These are phyloP conservation scores for Adrianichthys oophorus DNA, from an alignment of 2,797 vertebrate genomes.

Conservation along the genomic window DNA sequence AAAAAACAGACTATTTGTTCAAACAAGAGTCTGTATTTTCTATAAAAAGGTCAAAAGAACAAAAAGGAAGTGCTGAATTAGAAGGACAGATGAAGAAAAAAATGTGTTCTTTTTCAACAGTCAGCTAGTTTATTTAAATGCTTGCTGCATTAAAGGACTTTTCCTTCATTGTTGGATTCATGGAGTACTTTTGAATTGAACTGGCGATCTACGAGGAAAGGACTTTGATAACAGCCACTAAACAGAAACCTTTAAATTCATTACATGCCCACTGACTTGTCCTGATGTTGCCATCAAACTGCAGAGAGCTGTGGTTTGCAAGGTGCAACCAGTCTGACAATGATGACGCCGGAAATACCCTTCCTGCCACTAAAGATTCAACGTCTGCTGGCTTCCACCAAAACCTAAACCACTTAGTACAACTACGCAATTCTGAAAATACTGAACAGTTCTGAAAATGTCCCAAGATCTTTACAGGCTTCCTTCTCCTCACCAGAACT, in stretches of 20 bases:
- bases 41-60: neutral
- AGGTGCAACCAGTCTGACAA: constrained; percentile 16
- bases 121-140: neutral
- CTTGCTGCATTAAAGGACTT: no score
- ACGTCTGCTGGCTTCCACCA: constrained; percentile 29
- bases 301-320: constrained; percentile 22
- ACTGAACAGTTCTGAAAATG: no score
- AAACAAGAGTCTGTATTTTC: no score
- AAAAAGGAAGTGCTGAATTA: neutral
- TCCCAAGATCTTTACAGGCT: neutral
- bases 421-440: constrained; percentile 1
- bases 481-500: constrained; percentile 18
- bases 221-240: no score
- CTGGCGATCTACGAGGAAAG: no score
- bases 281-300: constrained; percentile 23
- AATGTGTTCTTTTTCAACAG: neutral
- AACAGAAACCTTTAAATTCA: no score
- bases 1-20: no score
- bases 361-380: constrained; percentile 36
- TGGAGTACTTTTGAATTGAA: no score
- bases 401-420: constrained; percentile 16
- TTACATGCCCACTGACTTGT: constrained; percentile 4
- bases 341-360: constrained; percentile 50
- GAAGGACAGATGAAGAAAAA: neutral
- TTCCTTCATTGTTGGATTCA: no score